These are phyloP conservation scores for Macropodus opercularis DNA, from an alignment of 2,797 vertebrate genomes.

Conservation along the genomic window DNA sequence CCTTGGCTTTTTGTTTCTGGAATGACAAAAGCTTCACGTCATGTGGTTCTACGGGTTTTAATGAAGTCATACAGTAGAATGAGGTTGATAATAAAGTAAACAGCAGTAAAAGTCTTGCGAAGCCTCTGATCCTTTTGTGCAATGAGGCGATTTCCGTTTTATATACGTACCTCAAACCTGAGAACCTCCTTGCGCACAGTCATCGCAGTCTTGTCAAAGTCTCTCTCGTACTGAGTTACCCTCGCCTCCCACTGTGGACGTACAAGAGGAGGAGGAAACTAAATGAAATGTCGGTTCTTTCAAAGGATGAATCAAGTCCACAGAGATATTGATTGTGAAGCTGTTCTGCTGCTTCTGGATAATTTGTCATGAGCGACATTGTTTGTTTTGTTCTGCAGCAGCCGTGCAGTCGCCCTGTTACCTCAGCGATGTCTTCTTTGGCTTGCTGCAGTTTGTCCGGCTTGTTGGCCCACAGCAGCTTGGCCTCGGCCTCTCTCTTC, in stretches of 20 bases:
- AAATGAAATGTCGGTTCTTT: neutral
- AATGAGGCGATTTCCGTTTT: too few species aligned
- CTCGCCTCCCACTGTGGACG: conserved; percentile 90
- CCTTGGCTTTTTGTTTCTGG: conserved; percentile 95
- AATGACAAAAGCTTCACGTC: conserved; percentile 36
- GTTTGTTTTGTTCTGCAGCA: neutral
- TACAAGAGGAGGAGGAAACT: conserved; percentile 23
- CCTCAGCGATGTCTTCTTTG: conserved; percentile 95
- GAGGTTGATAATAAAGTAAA: too few species aligned
- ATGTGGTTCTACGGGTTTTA: too few species aligned
- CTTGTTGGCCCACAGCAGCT: conserved; percentile 96
- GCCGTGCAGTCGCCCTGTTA: conserved; percentile 51
- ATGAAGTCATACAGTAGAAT: too few species aligned
- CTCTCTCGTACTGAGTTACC: conserved; percentile 92
- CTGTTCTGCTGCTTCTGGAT: too few species aligned
- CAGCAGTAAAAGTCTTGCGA: too few species aligned
- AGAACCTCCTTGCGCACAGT: conserved; percentile 93
- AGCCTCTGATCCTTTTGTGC: too few species aligned
- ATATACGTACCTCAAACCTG: conserved; percentile 92
- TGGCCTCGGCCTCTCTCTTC: conserved; percentile 94
- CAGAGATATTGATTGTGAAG: too few species aligned
- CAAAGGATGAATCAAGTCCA: neutral
- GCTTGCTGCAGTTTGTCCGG: conserved; percentile 96
- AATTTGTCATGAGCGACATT: too few species aligned
- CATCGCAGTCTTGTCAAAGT: conserved; percentile 91